Percentiles rank a stretch among this genome's conserved stretches.
Evolutionary conservation across 2,888 invertebrate genomes (phyloP).

Genomic region (Orchesellides sinensis): DNA sequence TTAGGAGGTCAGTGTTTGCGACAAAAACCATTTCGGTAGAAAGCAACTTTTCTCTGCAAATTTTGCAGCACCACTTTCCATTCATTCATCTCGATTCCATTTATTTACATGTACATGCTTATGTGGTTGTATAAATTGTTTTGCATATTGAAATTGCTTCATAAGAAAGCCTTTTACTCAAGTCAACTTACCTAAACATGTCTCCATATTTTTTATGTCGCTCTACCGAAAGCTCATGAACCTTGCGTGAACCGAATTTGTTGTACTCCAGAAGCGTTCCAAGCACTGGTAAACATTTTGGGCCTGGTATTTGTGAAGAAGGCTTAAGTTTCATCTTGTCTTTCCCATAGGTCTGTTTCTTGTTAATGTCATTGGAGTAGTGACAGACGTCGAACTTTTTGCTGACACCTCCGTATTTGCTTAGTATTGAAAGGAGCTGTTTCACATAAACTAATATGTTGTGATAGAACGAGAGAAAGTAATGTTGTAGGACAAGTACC

Average conservation of each 20-base stretch:
- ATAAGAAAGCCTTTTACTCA: neutral
- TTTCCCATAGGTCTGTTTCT: neutral
- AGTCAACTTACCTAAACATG: slow-evolving; percentile 48
- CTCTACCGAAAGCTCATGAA: slow-evolving; percentile 22
- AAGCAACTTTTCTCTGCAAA: slow-evolving; percentile 30
- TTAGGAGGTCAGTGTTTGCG: slow-evolving; percentile 27
- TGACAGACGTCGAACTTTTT: neutral
- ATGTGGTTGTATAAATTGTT: too few species aligned
- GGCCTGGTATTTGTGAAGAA: slow-evolving; percentile 47
- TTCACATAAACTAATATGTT: slow-evolving; percentile 28
- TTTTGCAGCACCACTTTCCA: neutral
- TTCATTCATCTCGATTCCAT: neutral
- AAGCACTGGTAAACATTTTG: slow-evolving; percentile 46
- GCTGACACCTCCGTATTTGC: neutral
- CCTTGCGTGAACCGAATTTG: slow-evolving; percentile 19
- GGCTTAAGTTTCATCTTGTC: neutral
- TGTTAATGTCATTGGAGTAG: neutral
- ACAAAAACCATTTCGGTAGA: slow-evolving; percentile 42
- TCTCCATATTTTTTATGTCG: slow-evolving; percentile 47
- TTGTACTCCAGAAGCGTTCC: slow-evolving; percentile 38
- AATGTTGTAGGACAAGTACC: slow-evolving; percentile 17
- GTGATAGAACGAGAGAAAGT: slow-evolving; percentile 28
- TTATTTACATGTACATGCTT: neutral
- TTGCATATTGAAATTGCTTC: too few species aligned
- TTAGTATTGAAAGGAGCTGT: neutral